Evolutionary conservation across 2,888 invertebrate species (phyloP).

Genomic region (Poecilus cupreus): DNA sequence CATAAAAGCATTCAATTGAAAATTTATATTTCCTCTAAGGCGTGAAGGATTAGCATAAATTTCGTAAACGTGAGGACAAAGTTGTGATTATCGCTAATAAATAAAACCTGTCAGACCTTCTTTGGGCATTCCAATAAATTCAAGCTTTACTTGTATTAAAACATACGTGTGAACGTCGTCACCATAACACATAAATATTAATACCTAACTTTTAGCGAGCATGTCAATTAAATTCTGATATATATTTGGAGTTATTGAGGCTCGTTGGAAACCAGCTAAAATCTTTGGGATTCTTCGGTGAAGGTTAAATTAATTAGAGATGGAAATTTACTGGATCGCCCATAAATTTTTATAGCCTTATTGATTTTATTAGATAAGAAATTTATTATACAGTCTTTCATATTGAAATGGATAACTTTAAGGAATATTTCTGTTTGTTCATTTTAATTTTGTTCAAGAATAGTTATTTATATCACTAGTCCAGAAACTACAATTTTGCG

Average conservation of each 20-base stretch:
- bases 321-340: too few species aligned
- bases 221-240: neutral
- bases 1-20: neutral
- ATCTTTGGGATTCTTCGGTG: too few species aligned
- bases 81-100: constrained; percentile 23
- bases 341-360: too few species aligned
- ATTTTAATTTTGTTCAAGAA: too few species aligned
- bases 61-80: neutral
- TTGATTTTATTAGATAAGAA: too few species aligned
- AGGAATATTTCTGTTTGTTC: too few species aligned
- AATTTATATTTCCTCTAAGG: neutral
- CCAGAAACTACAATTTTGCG: too few species aligned
- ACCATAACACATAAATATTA: neutral
- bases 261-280: too few species aligned
- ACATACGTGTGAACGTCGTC: neutral
- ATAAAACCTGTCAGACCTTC: constrained; percentile 6
- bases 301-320: too few species aligned
- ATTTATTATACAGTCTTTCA: too few species aligned
- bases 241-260: neutral
- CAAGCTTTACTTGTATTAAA: neutral
- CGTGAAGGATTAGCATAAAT: constrained; percentile 15
- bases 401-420: too few species aligned
- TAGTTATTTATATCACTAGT: too few species aligned
- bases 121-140: neutral
- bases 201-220: neutral